Evolutionary conservation across 2,888 invertebrate species (phyloP).

Genomic region (Drosophila peninsularis): DNA sequence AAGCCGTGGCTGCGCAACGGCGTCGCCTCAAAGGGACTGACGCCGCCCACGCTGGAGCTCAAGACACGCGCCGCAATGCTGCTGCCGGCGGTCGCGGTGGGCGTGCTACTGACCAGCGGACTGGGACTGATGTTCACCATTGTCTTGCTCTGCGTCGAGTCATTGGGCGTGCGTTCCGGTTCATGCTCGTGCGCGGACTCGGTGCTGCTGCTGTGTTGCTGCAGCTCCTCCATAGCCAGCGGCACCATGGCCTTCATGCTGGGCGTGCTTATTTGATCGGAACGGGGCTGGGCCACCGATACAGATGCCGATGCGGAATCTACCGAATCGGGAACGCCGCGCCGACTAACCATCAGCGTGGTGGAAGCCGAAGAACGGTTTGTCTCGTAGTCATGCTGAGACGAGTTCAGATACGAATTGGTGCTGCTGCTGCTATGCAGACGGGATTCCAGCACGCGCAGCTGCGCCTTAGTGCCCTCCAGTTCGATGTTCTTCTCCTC

Average conservation of each 20-base stretch:
- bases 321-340: slow-evolving; percentile 71
- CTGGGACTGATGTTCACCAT: slow-evolving; percentile 51
- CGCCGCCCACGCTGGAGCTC: slow-evolving; percentile 81
- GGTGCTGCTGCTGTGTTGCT: slow-evolving; percentile 87
- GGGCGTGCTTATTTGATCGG: slow-evolving; percentile 85
- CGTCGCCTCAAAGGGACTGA: slow-evolving; percentile 73
- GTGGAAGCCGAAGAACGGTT: slow-evolving; percentile 82
- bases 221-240: slow-evolving; percentile 85
- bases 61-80: slow-evolving; percentile 69
- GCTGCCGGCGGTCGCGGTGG: slow-evolving; percentile 44
- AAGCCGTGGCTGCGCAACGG: slow-evolving; percentile 63
- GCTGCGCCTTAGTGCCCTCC: slow-evolving; percentile 91
- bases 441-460: slow-evolving; percentile 89
- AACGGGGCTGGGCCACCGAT: slow-evolving; percentile 60
- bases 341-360: slow-evolving; percentile 81
- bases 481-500: slow-evolving; percentile 93
- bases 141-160: slow-evolving; percentile 56
- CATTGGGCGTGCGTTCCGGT: slow-evolving; percentile 49
- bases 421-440: slow-evolving; percentile 83
- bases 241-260: slow-evolving; percentile 87
- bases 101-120: slow-evolving; percentile 63
- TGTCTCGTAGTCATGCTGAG: slow-evolving; percentile 82
- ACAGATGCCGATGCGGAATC: slow-evolving; percentile 60
- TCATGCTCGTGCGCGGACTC: slow-evolving; percentile 88
- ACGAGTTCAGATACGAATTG: slow-evolving; percentile 83